Evolutionary conservation across 2,888 invertebrate species (phyloP), one percentile per base, ranked within the genome.

Genomic region (Troides oblongomaculatus): DNA sequence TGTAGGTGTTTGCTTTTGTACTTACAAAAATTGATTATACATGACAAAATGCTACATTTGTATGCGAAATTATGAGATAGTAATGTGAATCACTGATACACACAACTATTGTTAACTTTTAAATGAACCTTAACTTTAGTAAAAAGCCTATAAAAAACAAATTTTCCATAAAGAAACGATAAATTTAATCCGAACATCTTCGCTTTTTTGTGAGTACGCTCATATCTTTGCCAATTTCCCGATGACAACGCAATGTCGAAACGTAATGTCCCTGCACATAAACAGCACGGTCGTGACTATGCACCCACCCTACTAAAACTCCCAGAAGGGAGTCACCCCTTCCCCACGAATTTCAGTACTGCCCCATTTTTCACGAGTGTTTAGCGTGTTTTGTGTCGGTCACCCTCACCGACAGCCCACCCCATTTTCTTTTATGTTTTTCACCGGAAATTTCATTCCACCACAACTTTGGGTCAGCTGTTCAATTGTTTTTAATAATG

Each of bases 221-320:
- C 12, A 83, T 81, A 83, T 79, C 81, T 89, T 89, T 87, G 86
- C 86, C 85, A 86, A 87, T 87, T 86, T 88, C 76, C 79, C 81
- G 84, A 86, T 89, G 88, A 88, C 88, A 85, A 87, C 85, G 76
- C 77, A 80, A 81, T 87, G 84, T 86, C 84, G 84, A 81, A 87
- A 85, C 84, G 81, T 82, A 84, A 79, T 80, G 83, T 80, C 80
- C 84, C 84, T 86, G 83, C 85, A 87, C 84, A 88, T 89, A 89
- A 90, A 88, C 88, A 87, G 84, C 84, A 82, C 80, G 81, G 82
- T 78, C 79, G 79, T 79, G 80, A 76, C 77, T 76, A 72, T 75
- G 76, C 78, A 77, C 75, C 72, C 76, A 53, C 59, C 62, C 69
- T 21, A 50, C 57, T 46, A 36, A 62, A 58, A 58, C 62, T 53